Base-by-base conservation (phyloP, 2,888 invertebrate genomes). In the Caenorhabditis becei region DNA sequence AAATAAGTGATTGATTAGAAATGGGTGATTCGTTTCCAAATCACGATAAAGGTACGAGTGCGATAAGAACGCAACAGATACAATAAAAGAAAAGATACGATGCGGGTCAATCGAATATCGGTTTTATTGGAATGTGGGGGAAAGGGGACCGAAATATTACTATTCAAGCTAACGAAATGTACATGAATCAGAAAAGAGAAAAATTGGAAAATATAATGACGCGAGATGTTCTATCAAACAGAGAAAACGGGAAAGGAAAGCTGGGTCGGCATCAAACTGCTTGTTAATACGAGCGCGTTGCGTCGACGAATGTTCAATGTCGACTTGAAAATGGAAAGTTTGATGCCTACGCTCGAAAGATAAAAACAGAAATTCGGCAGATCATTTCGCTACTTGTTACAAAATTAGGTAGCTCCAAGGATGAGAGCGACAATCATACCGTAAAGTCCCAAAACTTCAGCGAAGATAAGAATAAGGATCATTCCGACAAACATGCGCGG, bases 371-470 rank as follows among this genome's bases (percentile, higher is more conserved):
- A n/a, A 44, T 4, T 44, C 16, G 14, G 53, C 18, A 41, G n/a
- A 47, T 32, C 24, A 35, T 56, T 23, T 54, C 53, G 41, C 63
- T 24, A 23, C 28, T 51, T 51, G 51, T 53, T 28, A 47, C 44
- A 44, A 20, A 62, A 23, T 87, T 88, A 89, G 63, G 89, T 96
- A 93, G 97, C 95, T 94, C 97, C 97, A 91, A 99, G 94, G 93
- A 97, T 98, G 93, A 99, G 97, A 93, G 97, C 98, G 91, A 99
- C 99, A 93, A 99, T 99, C 92, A 99, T 95, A 93, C 99, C 99
- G 94, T 99, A 99, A 91, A 99, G 96, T 95, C 99, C 99, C 94
- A 99, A 94, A 32, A 90, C 90, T 94, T 99, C 99, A 92, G 99
- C 98, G 94, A 99, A 99, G 94, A 99, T 99, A 93, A 99, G 96